These are phyloP conservation scores for Fragum fragum DNA, from an alignment of 2,888 invertebrate species.

Conservation along the genomic window DNA sequence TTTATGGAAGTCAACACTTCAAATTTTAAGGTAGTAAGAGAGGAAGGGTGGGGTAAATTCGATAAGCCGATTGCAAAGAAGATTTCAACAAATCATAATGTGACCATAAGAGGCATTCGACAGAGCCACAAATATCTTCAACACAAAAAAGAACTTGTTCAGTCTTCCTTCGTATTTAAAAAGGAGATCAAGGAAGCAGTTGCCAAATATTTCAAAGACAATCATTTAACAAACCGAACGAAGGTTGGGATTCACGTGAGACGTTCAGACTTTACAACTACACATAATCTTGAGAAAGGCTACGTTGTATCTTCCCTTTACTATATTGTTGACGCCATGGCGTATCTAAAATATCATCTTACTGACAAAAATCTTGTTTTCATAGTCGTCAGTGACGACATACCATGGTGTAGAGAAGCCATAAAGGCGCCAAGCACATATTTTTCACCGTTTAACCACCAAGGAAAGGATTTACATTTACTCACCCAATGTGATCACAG, in stretches of 20 bases:
- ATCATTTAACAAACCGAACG: background rate
- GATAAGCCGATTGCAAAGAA: background rate
- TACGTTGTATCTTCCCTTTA: background rate
- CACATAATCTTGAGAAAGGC: background rate
- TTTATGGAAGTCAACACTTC: background rate
- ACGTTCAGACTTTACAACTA: background rate
- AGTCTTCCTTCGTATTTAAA: background rate
- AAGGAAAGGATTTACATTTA: background rate
- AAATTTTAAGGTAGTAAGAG: background rate
- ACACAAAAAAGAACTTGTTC: background rate
- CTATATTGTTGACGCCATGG: background rate
- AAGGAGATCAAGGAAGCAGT: background rate
- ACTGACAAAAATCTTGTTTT: background rate
- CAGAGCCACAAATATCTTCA: background rate
- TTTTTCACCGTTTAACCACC: background rate
- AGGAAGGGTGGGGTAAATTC: background rate
- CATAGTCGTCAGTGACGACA: constrained; percentile 7
- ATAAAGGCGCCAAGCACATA: background rate
- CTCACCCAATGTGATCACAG: constrained; percentile 2
- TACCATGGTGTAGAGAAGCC: background rate
- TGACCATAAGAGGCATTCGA: background rate
- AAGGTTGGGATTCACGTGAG: background rate
- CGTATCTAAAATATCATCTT: background rate
- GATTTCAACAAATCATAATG: background rate
- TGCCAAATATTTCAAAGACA: background rate